Evolutionary conservation across 2,888 invertebrate species (phyloP).

Genomic region (Cotesia congregata): DNA sequence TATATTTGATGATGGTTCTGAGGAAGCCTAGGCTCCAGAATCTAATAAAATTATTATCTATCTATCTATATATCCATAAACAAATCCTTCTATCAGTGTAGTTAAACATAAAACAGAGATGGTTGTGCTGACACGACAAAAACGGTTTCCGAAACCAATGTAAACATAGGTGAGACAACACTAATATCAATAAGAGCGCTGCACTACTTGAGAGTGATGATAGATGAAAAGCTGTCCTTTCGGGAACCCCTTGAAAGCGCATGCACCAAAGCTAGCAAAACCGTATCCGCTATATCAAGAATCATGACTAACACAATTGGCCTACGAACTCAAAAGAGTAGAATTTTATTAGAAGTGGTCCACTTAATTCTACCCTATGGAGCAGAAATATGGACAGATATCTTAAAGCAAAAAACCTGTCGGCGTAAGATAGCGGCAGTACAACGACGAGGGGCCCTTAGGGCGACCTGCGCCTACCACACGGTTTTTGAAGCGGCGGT

Average conservation of each 20-base stretch:
- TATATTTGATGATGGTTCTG: no score
- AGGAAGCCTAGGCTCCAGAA: no score
- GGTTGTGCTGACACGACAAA: neutral
- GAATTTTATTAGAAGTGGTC: constrained; percentile 34
- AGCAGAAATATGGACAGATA: neutral
- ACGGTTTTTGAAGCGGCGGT: constrained; percentile 47
- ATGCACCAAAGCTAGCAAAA: constrained; percentile 44
- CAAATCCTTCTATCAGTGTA: neutral
- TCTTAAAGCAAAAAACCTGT: constrained; percentile 38
- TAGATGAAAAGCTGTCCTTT: neutral
- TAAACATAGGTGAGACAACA: neutral
- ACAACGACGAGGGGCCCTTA: constrained; percentile 47
- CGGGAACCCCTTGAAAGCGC: constrained; percentile 42
- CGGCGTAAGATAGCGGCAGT: constrained; percentile 42
- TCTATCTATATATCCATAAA: no score
- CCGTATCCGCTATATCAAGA: constrained; percentile 38
- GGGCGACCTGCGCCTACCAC: constrained; percentile 42
- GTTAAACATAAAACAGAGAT: constrained; percentile 41
- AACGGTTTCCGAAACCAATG: neutral
- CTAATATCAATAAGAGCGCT: no score
- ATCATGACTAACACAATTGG: constrained; percentile 51
- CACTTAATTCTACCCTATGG: constrained; percentile 50
- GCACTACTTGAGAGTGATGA: no score
- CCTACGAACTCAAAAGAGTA: constrained; percentile 34
- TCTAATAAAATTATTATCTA: no score